Conservation (phyloP, 37 sponge, comb jelly and placozoan species). For the Axinella damicornis region DNA sequence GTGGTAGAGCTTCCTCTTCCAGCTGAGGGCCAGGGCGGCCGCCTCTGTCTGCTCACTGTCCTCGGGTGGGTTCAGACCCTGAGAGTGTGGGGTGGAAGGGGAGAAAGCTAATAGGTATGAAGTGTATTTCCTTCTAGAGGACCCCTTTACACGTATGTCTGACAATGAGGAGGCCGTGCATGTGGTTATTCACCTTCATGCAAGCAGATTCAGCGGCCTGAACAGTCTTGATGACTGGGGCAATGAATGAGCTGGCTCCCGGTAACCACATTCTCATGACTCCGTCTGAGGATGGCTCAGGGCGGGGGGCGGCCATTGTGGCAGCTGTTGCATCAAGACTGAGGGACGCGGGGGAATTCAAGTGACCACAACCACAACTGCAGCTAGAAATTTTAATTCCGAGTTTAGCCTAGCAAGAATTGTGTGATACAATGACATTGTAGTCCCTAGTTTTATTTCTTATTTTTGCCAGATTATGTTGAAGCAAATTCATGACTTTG, state of each 20-base stretch:
- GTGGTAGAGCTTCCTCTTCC: constrained; percentile 81
- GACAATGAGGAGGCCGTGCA: too few relatives aligned
- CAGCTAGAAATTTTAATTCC: too few relatives aligned
- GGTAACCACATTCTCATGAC: constrained; percentile 76
- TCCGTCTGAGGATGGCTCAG: constrained; percentile 89
- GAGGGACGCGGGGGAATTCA: neutral
- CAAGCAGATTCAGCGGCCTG: constrained; percentile 91
- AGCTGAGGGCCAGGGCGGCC: constrained; percentile 52
- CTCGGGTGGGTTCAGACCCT: neutral
- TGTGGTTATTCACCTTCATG: constrained; percentile 71
- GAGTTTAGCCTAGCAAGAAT: too few relatives aligned
- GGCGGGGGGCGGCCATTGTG: constrained; percentile 93
- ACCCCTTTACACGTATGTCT: too few relatives aligned
- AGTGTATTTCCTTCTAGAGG: too few relatives aligned
- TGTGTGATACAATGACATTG: too few relatives aligned
- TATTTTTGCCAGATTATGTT: too few relatives aligned
- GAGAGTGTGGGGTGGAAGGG: neutral
- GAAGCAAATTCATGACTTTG: too few relatives aligned
- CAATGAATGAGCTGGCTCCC: constrained; percentile 49
- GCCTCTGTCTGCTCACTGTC: constrained; percentile 34
- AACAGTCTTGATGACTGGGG: constrained; percentile 66
- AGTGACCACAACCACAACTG: too few relatives aligned
- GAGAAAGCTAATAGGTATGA: neutral
- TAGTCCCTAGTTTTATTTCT: too few relatives aligned
- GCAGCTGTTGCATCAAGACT: constrained; percentile 85